A percentile compares a stretch with the other conserved stretches of the same genome.
Conservation (phyloP, 2,888 invertebrate species). For the Ischnura elegans region DNA sequence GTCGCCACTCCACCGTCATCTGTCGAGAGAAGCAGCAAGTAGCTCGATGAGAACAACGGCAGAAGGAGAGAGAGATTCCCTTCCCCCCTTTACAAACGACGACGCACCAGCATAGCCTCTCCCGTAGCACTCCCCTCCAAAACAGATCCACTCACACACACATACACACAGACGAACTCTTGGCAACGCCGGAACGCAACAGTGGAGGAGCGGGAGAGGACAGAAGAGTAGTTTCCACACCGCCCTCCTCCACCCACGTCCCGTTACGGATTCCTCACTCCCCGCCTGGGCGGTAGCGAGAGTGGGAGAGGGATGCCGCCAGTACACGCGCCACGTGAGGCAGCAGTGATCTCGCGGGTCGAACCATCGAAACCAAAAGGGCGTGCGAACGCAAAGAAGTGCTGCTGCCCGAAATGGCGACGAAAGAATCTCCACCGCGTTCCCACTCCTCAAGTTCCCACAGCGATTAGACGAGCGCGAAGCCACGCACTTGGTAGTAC, state of each 20-base stretch:
- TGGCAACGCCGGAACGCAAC: conserved; percentile 64
- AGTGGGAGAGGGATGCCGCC: conserved; percentile 44
- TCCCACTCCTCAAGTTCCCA: too few species aligned
- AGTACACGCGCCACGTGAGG: conserved; percentile 60
- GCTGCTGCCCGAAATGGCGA: neutral
- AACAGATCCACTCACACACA: conserved; percentile 37
- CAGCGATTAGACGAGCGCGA: too few species aligned
- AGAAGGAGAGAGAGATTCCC: conserved; percentile 42
- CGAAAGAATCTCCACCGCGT: neutral
- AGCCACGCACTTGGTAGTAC: too few species aligned
- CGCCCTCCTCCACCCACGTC: conserved; percentile 66
- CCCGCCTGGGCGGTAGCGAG: neutral
- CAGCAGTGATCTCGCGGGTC: conserved; percentile 52
- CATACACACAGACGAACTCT: conserved; percentile 55
- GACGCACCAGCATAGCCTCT: conserved; percentile 37
- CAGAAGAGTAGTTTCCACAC: conserved; percentile 62
- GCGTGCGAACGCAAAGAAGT: conserved; percentile 6
- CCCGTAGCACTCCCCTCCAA: conserved; percentile 22
- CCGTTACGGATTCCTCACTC: conserved; percentile 58
- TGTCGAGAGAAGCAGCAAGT: conserved; percentile 59
- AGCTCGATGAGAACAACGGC: conserved; percentile 53
- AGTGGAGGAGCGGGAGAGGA: conserved; percentile 40
- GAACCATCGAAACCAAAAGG: conserved; percentile 58
- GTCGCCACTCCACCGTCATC: conserved; percentile 63
- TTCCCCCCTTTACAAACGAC: conserved; percentile 29